These are phyloP conservation scores for Cyclophora punctaria DNA, from an alignment of 2,888 invertebrate species.

Conservation along the genomic window DNA sequence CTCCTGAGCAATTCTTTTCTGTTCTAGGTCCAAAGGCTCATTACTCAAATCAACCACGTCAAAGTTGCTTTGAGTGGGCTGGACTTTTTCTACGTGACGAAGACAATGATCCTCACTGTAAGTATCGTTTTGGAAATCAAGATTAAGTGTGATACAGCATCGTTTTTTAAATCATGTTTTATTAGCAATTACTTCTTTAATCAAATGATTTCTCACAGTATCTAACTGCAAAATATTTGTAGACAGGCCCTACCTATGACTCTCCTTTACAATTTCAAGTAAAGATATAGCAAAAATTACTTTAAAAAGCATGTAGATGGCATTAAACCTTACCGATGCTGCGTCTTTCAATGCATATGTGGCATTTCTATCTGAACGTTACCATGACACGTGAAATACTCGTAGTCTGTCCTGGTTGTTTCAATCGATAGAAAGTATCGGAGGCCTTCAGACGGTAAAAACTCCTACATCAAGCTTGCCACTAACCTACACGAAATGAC, in stretches of 20 bases:
- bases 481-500: too few relatives aligned
- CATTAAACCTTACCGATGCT: too few relatives aligned
- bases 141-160: not conserved
- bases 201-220: not conserved
- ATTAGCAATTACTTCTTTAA: not conserved
- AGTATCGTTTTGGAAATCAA: slow-evolving; percentile 17
- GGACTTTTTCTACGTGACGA: slow-evolving; percentile 74
- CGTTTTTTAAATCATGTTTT: not conserved
- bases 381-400: too few relatives aligned
- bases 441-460: too few relatives aligned
- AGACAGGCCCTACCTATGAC: not conserved
- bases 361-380: too few relatives aligned
- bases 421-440: too few relatives aligned
- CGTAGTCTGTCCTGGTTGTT: too few relatives aligned
- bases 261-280: too few relatives aligned
- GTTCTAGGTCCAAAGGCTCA: slow-evolving; percentile 73
- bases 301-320: too few relatives aligned
- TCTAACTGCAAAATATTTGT: not conserved
- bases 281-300: too few relatives aligned
- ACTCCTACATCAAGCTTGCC: too few relatives aligned
- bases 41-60: slow-evolving; percentile 74
- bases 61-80: slow-evolving; percentile 77
- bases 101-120: slow-evolving; percentile 74
- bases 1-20: not conserved
- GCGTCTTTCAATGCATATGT: too few relatives aligned